These are phyloP conservation scores for Erebia palarica DNA, from an alignment of 2,888 invertebrate species.

Conservation along the genomic window DNA sequence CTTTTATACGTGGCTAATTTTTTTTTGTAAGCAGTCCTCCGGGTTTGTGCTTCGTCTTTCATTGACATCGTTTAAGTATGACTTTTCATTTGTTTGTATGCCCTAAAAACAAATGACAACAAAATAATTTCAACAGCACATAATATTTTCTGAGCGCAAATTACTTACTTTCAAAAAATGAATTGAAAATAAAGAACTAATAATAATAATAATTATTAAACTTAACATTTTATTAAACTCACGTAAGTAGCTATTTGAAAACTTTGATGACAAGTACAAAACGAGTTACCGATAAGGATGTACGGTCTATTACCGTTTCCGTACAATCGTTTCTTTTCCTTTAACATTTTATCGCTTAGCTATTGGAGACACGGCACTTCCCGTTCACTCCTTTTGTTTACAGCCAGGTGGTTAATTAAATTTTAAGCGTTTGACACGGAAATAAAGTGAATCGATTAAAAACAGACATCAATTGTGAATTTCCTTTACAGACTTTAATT, in stretches of 20 bases:
- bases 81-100: too few relatives aligned
- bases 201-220: neutral
- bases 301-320: slow-evolving; percentile 71
- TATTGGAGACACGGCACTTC: slow-evolving; percentile 30
- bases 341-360: slow-evolving; percentile 32
- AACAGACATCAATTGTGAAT: slow-evolving; percentile 51
- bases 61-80: too few relatives aligned
- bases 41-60: too few relatives aligned
- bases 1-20: too few relatives aligned
- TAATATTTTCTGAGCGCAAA: too few relatives aligned
- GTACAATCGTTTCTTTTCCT: slow-evolving; percentile 40
- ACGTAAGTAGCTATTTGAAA: neutral
- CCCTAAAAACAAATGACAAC: too few relatives aligned
- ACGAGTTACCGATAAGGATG: slow-evolving; percentile 51
- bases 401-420: slow-evolving; percentile 72
- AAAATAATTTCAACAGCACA: too few relatives aligned
- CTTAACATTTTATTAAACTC: neutral
- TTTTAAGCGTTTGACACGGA: slow-evolving; percentile 63
- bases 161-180: too few relatives aligned
- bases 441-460: slow-evolving; percentile 56
- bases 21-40: too few relatives aligned
- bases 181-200: neutral
- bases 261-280: slow-evolving; percentile 19
- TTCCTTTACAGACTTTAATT: slow-evolving; percentile 51
- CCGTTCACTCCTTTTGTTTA: slow-evolving; percentile 41